These are phyloP conservation scores for Limonius californicus DNA, from an alignment of 1,140 invertebrate genomes.

Conservation along the genomic window DNA sequence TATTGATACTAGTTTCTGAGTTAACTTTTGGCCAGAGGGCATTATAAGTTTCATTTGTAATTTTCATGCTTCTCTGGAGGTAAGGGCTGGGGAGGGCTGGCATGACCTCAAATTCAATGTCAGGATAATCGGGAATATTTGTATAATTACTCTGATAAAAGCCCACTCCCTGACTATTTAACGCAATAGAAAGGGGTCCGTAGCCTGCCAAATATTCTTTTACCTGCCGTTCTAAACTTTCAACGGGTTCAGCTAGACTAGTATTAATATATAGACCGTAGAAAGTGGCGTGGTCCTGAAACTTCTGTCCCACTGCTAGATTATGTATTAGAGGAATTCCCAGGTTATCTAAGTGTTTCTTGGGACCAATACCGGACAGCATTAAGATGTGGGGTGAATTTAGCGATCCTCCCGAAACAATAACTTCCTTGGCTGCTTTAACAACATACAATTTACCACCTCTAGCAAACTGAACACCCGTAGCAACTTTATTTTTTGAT, in stretches of 20 bases:
- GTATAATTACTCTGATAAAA: conserved; percentile 4
- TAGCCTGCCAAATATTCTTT: neutral
- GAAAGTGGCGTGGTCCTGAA: neutral
- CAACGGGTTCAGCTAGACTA: neutral
- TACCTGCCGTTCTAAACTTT: neutral
- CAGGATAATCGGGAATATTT: neutral
- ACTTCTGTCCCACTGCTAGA: conserved; percentile 51
- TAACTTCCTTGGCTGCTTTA: conserved; percentile 54
- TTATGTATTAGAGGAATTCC: conserved; percentile 47
- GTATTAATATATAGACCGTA: neutral
- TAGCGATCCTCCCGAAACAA: conserved; percentile 52
- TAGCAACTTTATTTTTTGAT: conserved; percentile 52
- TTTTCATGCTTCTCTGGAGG: conserved; percentile 4
- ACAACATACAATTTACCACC: conserved; percentile 42
- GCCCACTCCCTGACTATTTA: conserved; percentile 1
- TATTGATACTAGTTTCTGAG: conserved; percentile 43
- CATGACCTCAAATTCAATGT: conserved; percentile 11
- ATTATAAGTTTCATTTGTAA: conserved; percentile 19
- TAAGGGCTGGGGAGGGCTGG: neutral
- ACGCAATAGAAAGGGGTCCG: neutral
- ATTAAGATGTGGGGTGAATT: conserved; percentile 54
- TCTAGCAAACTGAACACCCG: conserved; percentile 55
- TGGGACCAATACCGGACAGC: conserved; percentile 55
- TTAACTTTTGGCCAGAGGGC: neutral
- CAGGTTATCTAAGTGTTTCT: conserved; percentile 48